A percentile compares a stretch with the other conserved stretches of the same genome.
Evolutionary conservation across 2,888 invertebrate species (phyloP).

Genomic region (Adelphocoris suturalis): DNA sequence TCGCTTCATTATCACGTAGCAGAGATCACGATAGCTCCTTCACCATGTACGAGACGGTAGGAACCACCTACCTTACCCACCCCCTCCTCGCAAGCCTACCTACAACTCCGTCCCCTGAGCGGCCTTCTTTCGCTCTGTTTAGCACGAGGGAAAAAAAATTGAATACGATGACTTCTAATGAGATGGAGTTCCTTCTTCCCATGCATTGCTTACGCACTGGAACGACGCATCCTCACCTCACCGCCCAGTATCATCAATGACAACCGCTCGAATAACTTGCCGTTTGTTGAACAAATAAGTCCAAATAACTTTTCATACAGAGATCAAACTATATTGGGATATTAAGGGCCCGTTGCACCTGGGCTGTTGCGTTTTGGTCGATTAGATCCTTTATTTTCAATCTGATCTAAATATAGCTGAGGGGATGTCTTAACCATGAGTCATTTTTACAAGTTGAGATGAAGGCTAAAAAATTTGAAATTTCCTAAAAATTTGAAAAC

Average conservation of each 20-base stretch:
- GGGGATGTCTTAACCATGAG: no score
- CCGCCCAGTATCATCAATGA: neutral
- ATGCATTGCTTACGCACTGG: constrained; percentile 30
- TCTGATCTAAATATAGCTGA: no score
- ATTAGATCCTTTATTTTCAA: no score
- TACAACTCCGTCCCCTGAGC: neutral
- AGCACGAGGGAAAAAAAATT: neutral
- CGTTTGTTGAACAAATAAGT: constrained; percentile 12
- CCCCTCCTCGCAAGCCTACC: neutral
- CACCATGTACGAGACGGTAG: neutral
- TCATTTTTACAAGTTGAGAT: no score
- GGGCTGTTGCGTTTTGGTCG: no score
- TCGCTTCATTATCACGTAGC: constrained; percentile 20
- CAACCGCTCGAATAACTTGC: constrained; percentile 11
- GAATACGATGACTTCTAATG: constrained; percentile 50
- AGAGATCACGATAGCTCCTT: constrained; percentile 18
- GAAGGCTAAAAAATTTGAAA: no score
- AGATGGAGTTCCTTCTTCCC: constrained; percentile 42
- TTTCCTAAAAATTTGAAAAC: no score
- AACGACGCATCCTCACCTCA: neutral
- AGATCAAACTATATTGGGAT: no score
- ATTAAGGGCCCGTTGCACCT: no score
- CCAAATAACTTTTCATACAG: neutral
- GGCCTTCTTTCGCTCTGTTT: constrained; percentile 27
- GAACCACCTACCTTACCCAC: neutral